Percentiles rank a stretch among this genome's conserved stretches.
These are phyloP conservation scores for Diuraphis noxia DNA, from an alignment of 1,140 invertebrate genomes.

Conservation along the genomic window DNA sequence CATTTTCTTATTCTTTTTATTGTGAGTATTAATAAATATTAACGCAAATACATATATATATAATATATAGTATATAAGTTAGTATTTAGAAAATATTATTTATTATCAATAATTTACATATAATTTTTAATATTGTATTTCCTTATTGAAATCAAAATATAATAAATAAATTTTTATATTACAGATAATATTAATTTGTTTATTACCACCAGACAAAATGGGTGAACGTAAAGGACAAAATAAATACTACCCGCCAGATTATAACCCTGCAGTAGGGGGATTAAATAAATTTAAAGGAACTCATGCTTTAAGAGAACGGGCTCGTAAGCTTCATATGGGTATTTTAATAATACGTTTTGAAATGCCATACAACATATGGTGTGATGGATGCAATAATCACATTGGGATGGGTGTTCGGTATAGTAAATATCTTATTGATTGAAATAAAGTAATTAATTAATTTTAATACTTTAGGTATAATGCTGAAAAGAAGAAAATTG, in stretches of 20 bases:
- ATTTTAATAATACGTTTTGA: slow-evolving; percentile 99
- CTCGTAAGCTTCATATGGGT: slow-evolving; percentile 90
- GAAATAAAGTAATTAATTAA: not conserved
- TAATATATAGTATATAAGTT: no score
- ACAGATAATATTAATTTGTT: not conserved
- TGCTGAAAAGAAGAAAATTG: slow-evolving; percentile 97
- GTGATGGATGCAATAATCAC: slow-evolving; percentile 95
- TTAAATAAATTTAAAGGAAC: slow-evolving; percentile 93
- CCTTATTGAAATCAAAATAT: not conserved
- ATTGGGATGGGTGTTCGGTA: slow-evolving; percentile 96
- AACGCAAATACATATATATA: no score
- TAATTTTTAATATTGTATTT: not conserved
- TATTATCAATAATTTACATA: not conserved
- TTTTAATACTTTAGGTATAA: slow-evolving; percentile 77
- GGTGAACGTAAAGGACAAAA: slow-evolving; percentile 98
- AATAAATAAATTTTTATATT: not conserved
- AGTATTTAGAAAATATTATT: not conserved
- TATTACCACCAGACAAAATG: slow-evolving; percentile 63
- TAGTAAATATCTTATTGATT: slow-evolving; percentile 37
- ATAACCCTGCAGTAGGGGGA: slow-evolving; percentile 89
- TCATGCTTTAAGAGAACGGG: slow-evolving; percentile 94
- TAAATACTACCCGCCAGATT: slow-evolving; percentile 98
- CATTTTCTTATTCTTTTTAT: no score
- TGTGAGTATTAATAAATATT: no score
- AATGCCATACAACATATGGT: slow-evolving; percentile 99